Percentiles rank a stretch among this genome's conserved stretches.
phyloP scores from a whole-genome alignment of 2,888 invertebrate genomes.

The Hypomecis punctinalis region DNA sequence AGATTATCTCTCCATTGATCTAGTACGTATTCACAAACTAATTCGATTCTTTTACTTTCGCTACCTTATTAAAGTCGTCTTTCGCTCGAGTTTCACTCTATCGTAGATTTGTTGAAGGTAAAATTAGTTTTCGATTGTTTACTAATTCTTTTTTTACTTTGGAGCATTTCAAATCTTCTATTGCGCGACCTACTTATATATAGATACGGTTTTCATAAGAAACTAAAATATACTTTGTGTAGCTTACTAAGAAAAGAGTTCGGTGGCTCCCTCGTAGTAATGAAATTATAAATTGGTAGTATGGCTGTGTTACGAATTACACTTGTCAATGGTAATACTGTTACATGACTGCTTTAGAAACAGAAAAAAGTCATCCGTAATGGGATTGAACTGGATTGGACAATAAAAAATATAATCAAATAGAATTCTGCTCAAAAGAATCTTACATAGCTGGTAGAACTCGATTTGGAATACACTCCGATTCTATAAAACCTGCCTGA shows the following conservation, averaged over 20 bases:
- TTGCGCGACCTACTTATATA: background rate
- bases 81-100: slow-evolving; percentile 47
- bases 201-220: background rate
- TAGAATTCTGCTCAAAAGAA: background rate
- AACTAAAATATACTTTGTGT: background rate
- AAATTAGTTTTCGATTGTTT: slow-evolving; percentile 53
- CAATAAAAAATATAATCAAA: background rate
- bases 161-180: slow-evolving; percentile 10
- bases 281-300: background rate
- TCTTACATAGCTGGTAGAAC: too few relatives aligned
- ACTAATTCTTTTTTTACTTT: slow-evolving; percentile 19
- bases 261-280: background rate
- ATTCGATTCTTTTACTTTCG: slow-evolving; percentile 53
- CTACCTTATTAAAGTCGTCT: slow-evolving; percentile 43
- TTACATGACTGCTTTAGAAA: slow-evolving; percentile 8
- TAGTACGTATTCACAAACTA: slow-evolving; percentile 46
- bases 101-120: slow-evolving; percentile 54
- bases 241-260: background rate
- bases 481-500: too few relatives aligned
- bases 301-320: slow-evolving; percentile 14
- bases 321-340: slow-evolving; percentile 13
- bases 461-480: too few relatives aligned
- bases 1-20: slow-evolving; percentile 34
- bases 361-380: background rate
- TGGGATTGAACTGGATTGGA: background rate